These are phyloP conservation scores for Python bivittatus DNA, from an alignment of 2,113 vertebrate genomes.

Conservation along the genomic window DNA sequence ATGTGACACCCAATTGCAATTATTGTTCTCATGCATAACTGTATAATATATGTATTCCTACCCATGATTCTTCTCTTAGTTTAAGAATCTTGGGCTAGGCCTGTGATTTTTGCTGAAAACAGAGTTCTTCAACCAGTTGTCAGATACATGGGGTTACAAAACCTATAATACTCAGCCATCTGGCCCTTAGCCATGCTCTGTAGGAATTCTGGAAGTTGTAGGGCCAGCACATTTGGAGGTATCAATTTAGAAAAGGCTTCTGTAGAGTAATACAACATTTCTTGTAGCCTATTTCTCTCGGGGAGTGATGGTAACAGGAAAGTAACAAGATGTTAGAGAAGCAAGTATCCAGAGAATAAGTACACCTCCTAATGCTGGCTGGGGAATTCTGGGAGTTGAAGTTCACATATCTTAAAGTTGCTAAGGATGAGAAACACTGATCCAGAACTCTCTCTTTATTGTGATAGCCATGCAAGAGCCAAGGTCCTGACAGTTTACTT, in stretches of 20 bases:
- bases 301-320: neutral
- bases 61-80: neutral
- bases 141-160: neutral
- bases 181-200: neutral
- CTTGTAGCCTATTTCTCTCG: neutral
- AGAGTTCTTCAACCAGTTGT: neutral
- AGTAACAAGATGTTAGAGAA: neutral
- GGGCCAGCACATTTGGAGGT: neutral
- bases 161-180: neutral
- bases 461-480: neutral
- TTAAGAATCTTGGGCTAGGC: neutral
- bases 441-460: neutral
- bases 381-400: neutral
- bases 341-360: neutral
- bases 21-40: neutral
- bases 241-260: neutral
- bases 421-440: neutral
- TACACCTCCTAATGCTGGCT: neutral
- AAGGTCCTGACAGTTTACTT: neutral
- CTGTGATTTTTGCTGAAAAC: neutral
- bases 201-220: neutral
- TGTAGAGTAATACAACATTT: neutral
- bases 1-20: neutral
- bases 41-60: neutral
- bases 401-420: neutral